These are phyloP conservation scores for Nasonia longicornis DNA, from an alignment of 1,140 invertebrate species.

Conservation along the genomic window DNA sequence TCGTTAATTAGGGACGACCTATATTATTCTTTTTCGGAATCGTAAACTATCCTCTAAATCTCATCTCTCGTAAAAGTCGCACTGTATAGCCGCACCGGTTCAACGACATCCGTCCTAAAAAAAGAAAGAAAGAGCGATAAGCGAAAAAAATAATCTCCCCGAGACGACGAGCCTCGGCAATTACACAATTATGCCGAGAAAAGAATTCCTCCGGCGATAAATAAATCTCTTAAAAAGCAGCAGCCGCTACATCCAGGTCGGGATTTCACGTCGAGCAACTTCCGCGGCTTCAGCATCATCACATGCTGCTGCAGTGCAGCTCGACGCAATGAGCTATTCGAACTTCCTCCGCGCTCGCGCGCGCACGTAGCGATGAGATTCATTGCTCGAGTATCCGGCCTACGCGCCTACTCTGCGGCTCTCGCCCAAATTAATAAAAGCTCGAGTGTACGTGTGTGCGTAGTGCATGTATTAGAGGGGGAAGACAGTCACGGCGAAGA, in stretches of 20 bases:
- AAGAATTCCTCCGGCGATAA: not conserved
- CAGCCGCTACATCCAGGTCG: not conserved
- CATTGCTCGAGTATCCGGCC: constrained; percentile 68
- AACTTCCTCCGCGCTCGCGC: constrained; percentile 64
- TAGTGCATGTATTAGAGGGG: not conserved
- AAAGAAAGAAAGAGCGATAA: too few relatives aligned
- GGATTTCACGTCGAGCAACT: constrained; percentile 11
- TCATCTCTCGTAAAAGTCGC: too few relatives aligned
- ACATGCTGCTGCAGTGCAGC: not conserved
- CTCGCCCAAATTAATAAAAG: constrained; percentile 68
- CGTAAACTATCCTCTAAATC: too few relatives aligned
- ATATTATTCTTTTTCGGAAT: too few relatives aligned
- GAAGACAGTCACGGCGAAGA: constrained; percentile 15
- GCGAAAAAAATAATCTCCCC: too few relatives aligned
- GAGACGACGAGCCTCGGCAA: too few relatives aligned
- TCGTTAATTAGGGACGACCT: not conserved
- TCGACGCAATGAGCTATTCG: constrained; percentile 59
- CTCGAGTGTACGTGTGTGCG: not conserved
- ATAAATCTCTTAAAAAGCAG: constrained; percentile 1
- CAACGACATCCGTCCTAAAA: too few relatives aligned
- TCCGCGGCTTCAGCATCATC: not conserved
- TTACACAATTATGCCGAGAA: too few relatives aligned
- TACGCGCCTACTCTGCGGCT: constrained; percentile 57
- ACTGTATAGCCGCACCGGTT: too few relatives aligned
- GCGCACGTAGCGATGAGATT: constrained; percentile 62